phyloP scores from a whole-genome alignment of 1,140 invertebrate genomes.

The Akabosia matsudoensis region DNA sequence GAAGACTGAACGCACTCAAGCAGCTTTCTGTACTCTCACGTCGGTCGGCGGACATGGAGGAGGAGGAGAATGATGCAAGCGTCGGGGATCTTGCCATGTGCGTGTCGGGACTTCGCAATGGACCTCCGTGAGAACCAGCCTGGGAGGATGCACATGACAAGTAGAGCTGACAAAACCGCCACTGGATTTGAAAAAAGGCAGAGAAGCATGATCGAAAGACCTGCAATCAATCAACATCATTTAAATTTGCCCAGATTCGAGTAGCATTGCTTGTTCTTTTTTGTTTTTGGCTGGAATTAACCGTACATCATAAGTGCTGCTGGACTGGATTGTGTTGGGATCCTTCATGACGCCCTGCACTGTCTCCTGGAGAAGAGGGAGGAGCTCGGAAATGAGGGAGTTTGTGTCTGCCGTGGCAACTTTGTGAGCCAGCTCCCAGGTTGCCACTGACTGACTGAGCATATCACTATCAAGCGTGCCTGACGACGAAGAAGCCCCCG shows the following conservation, averaged over 20 bases:
- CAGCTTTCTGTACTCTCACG: conserved; percentile 46
- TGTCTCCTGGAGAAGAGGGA: conserved; percentile 45
- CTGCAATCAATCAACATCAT: conserved; percentile 36
- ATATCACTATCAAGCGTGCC: conserved; percentile 41
- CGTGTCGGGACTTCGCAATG: conserved; percentile 28
- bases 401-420: conserved; percentile 44
- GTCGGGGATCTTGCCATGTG: conserved; percentile 41
- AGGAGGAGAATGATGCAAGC: conserved; percentile 37
- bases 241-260: neutral
- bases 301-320: conserved; percentile 43
- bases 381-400: conserved; percentile 44
- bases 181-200: conserved; percentile 47
- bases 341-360: conserved; percentile 46
- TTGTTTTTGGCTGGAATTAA: neutral
- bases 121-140: conserved; percentile 15
- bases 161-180: conserved; percentile 45
- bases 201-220: conserved; percentile 48
- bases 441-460: conserved; percentile 45
- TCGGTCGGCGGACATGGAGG: conserved; percentile 31
- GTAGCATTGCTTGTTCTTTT: neutral
- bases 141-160: conserved; percentile 44
- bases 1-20: conserved; percentile 43
- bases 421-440: conserved; percentile 45
- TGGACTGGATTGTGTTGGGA: conserved; percentile 38
- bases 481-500: conserved; percentile 27